phyloP scores from a whole-genome alignment of 2,113 vertebrate genomes.

The Fregetta grallaria region DNA sequence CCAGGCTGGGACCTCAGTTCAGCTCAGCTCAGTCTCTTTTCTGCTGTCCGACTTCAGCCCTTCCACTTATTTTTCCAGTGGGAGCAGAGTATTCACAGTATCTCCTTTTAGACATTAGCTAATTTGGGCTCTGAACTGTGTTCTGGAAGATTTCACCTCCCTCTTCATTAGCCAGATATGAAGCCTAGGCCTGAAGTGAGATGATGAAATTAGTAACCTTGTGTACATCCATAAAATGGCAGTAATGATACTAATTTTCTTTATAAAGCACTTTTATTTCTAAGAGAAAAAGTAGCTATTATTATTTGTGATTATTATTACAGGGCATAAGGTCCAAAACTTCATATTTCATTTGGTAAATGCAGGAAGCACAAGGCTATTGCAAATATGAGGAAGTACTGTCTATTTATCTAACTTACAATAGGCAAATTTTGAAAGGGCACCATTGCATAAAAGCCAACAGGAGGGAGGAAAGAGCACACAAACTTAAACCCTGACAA shows the following conservation, averaged over 20 bases:
- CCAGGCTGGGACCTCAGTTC: not conserved
- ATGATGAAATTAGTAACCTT: not conserved
- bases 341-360: not conserved
- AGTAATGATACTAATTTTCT: not conserved
- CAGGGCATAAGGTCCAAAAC: not conserved
- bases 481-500: not conserved
- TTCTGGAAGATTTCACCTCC: not conserved
- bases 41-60: not conserved
- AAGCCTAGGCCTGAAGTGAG: not conserved
- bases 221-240: not conserved
- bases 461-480: not conserved
- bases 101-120: not conserved
- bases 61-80: not conserved
- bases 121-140: not conserved
- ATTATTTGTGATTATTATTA: not conserved
- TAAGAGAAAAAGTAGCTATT: not conserved
- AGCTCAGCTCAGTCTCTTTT: not conserved
- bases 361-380: not conserved
- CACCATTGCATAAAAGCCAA: not conserved
- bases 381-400: not conserved
- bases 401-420: constrained; percentile 22
- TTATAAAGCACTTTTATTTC: not conserved
- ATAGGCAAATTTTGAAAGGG: constrained; percentile 37
- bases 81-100: not conserved
- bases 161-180: not conserved